A percentile compares a stretch with the other conserved stretches of the same genome.
Conservation (phyloP, 2,797 vertebrate genomes). For the Enteromius viviparus region DNA sequence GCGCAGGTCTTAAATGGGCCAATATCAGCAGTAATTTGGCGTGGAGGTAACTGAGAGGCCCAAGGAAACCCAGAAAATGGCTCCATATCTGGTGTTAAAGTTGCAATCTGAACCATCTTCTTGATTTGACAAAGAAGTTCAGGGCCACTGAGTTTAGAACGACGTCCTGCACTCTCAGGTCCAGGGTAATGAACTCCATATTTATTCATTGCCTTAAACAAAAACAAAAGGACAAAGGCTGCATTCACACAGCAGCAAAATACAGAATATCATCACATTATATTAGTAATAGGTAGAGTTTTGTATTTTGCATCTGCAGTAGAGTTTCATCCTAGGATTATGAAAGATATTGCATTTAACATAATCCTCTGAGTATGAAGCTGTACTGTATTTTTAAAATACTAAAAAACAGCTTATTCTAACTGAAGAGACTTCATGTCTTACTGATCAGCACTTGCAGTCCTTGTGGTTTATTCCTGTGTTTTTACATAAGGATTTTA, state of each 20-base stretch:
- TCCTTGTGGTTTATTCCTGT: neutral
- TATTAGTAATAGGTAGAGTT: neutral
- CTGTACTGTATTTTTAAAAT: neutral
- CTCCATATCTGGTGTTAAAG: conserved; percentile 75
- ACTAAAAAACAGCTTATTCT: neutral
- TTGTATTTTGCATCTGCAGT: neutral
- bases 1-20: conserved; percentile 79
- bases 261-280: neutral
- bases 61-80: conserved; percentile 75
- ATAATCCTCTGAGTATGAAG: neutral
- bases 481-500: conserved; percentile 4
- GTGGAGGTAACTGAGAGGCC: conserved; percentile 72
- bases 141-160: conserved; percentile 65
- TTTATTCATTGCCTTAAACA: conserved; percentile 79
- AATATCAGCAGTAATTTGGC: conserved; percentile 69
- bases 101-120: conserved; percentile 67
- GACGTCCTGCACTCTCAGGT: conserved; percentile 44
- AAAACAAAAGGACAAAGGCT: neutral
- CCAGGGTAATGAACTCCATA: conserved; percentile 71
- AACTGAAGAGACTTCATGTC: conserved; percentile 13
- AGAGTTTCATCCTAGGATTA: conserved; percentile 1
- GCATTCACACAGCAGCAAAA: too few species aligned
- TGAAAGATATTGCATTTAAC: neutral
- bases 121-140: conserved; percentile 80
- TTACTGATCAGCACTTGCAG: neutral